Conservation (phyloP, 2,797 vertebrate species). For the Tragelaphus eurycerus region DNA sequence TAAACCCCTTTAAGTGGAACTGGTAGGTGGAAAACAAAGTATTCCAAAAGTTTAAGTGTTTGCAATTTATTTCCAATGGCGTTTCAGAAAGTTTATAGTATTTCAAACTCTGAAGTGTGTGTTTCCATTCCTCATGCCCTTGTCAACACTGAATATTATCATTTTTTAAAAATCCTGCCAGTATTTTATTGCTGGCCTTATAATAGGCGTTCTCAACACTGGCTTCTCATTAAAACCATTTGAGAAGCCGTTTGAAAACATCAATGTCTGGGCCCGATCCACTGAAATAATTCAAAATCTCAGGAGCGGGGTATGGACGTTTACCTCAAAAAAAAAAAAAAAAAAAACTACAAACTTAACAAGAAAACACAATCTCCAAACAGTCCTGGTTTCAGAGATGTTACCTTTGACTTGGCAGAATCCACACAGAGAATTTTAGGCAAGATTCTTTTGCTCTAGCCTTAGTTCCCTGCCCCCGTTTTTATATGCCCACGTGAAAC, state of each 20-base stretch:
- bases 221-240: not conserved
- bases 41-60: not conserved
- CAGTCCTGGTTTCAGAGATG: not conserved
- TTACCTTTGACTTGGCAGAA: not conserved
- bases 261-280: not conserved
- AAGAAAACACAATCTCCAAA: not conserved
- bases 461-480: no score
- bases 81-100: not conserved
- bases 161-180: not conserved
- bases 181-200: not conserved
- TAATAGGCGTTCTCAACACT: not conserved
- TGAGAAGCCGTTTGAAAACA: not conserved
- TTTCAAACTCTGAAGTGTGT: not conserved
- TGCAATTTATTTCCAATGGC: not conserved
- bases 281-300: not conserved
- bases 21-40: not conserved
- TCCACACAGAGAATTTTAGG: not conserved
- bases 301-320: rapidly evolving
- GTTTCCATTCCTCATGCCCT: not conserved
- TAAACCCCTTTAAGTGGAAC: not conserved
- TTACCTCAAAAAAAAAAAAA: not conserved
- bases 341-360: not conserved
- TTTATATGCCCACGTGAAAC: not conserved
- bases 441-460: not conserved
- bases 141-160: not conserved